These are phyloP conservation scores for Mesopsocus fuscifrons DNA, from an alignment of 2,888 invertebrate genomes.

Conservation along the genomic window DNA sequence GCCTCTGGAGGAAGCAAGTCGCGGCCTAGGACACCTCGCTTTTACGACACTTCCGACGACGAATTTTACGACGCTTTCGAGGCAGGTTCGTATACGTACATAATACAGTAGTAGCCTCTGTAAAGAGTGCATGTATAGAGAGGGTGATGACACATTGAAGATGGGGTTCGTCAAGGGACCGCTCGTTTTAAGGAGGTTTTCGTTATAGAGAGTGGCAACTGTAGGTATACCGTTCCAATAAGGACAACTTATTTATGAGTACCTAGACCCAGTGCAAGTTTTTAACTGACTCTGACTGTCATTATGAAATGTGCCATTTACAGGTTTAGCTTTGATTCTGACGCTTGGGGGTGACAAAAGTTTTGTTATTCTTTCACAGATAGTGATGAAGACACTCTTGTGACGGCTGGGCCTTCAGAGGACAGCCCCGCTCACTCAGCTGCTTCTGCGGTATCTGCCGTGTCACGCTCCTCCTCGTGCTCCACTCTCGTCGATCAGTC, in stretches of 20 bases:
- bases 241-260: no score
- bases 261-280: no score
- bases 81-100: constrained; percentile 20
- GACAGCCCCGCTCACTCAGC: constrained; percentile 12
- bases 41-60: constrained; percentile 24
- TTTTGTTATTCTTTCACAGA: no score
- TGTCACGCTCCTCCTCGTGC: constrained; percentile 30
- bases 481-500: constrained; percentile 28
- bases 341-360: no score
- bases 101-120: no score
- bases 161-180: not conserved
- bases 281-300: no score
- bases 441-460: constrained; percentile 21
- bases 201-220: no score
- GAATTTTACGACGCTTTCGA: constrained; percentile 26
- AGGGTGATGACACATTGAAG: not conserved
- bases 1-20: constrained; percentile 27
- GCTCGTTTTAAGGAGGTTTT: no score
- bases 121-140: no score
- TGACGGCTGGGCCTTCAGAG: constrained; percentile 20
- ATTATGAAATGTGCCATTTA: no score
- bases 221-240: no score
- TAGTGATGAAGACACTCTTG: constrained; percentile 27
- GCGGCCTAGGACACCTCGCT: constrained; percentile 21
- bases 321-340: no score